Evolutionary conservation across 2,888 invertebrate species (phyloP).

Genomic region (Tenthredo mesomela): DNA sequence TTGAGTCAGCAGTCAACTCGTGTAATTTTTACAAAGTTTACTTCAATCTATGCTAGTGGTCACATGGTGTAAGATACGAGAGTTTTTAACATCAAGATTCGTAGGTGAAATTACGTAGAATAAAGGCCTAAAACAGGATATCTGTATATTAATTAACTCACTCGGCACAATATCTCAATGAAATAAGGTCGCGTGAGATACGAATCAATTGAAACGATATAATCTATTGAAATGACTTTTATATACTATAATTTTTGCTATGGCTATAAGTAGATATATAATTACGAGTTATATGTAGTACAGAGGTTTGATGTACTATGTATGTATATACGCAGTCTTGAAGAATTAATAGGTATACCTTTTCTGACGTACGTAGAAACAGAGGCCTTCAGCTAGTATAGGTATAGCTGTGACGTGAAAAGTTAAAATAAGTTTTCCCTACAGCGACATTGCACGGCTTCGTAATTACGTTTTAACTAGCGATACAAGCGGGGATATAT

Average conservation of each 20-base stretch:
- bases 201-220: too few relatives aligned
- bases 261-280: background rate
- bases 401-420: background rate
- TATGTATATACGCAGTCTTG: background rate
- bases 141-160: too few relatives aligned
- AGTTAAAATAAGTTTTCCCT: background rate
- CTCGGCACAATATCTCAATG: too few relatives aligned
- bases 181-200: too few relatives aligned
- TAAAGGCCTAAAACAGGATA: too few relatives aligned
- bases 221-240: background rate
- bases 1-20: too few relatives aligned
- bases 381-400: background rate
- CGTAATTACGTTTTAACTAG: slow-evolving; percentile 30
- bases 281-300: background rate
- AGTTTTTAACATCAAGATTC: too few relatives aligned
- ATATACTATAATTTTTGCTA: background rate
- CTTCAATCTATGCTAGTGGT: too few relatives aligned
- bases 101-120: too few relatives aligned
- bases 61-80: too few relatives aligned
- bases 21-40: too few relatives aligned
- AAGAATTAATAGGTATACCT: background rate
- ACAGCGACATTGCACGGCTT: background rate
- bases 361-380: slow-evolving; percentile 27
- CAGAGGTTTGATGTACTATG: background rate
- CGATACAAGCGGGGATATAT: background rate